Evolutionary conservation across 2,888 invertebrate species (phyloP), one percentile per base, ranked within the genome.

Genomic region (Torymus auratus): DNA sequence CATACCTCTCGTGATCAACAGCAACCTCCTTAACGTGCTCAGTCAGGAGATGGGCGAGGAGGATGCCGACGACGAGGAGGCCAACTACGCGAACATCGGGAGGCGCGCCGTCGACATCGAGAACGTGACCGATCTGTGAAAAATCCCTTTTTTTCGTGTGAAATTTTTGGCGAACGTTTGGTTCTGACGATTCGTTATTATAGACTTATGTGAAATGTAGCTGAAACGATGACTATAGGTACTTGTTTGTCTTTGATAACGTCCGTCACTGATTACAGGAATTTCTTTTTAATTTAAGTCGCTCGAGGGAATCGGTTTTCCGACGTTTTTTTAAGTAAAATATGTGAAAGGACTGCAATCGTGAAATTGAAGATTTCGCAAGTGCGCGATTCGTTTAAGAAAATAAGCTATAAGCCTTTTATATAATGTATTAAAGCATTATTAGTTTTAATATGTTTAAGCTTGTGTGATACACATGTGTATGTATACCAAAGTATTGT

Each of bases 1-100:
- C 82, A 90, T 90, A 81, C 90, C 91, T 2, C 82, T 90, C 68
- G 89, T 89, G 55, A 89, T 89, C 83, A 90, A 89, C 77, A 89
- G 86, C 77, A 87, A 87, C 2, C 83, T 90, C n/a, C 83, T 89
- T 28, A 90, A 90, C 86, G 84, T 89, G 52, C 80, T 89, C 20
- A 87, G 87, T 68, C 90, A 89, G 75, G 86, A 87, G 14, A 87
- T 88, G 7, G 86, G 85, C 14, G 82, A 87, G 13, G 89, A 87
- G 68, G 77, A 76, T n/a, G 76, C 71, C 1, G 69, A 20, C n/a
- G 73, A 78, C 7, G 65, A 69, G 84, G 87, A 76, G 86, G 88
- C 62, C 0, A 20, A 20, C 20, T 90, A 89, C 65, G 89, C 89
- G 41, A 91, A 90, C 83, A 86, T 90, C 41, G 88, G 86, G 20